Evolutionary conservation across 2,113 vertebrate species (phyloP).

Genomic region (Seriola quinqueradiata): DNA sequence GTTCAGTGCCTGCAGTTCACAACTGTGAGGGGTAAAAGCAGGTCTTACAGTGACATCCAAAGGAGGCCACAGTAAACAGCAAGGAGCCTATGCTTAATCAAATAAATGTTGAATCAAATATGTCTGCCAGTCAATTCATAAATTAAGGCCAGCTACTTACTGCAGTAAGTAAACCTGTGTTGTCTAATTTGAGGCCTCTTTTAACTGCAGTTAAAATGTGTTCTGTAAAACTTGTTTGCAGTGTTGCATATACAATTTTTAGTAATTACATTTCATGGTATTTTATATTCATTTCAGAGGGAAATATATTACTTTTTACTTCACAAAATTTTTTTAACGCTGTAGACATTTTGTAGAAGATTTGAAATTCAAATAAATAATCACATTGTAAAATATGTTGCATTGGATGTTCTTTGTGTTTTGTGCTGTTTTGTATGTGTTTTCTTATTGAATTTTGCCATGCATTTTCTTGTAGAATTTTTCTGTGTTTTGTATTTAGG

Average conservation of each 20-base stretch:
- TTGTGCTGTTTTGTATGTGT: background rate
- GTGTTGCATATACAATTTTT: background rate
- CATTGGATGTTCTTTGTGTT: background rate
- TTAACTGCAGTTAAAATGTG: too few species aligned
- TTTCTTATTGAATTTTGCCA: background rate
- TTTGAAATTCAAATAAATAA: too few species aligned
- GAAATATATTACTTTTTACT: too few species aligned
- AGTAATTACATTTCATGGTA: too few species aligned
- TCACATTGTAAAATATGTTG: too few species aligned
- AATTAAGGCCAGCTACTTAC: too few species aligned
- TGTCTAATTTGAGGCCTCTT: too few species aligned
- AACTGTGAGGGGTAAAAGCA: background rate
- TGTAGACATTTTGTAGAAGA: background rate
- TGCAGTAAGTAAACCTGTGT: too few species aligned
- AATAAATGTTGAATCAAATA: background rate
- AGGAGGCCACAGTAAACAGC: slow-evolving; percentile 32
- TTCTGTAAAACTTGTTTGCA: background rate
- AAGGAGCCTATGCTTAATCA: background rate
- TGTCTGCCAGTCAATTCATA: background rate
- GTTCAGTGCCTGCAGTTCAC: background rate
- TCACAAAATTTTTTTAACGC: too few species aligned
- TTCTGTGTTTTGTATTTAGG: background rate
- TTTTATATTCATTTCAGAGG: too few species aligned
- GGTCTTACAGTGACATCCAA: slow-evolving; percentile 58
- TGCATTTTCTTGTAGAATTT: too few species aligned